Conservation (phyloP, 2,113 vertebrate species). For the Menura novaehollandiae region DNA sequence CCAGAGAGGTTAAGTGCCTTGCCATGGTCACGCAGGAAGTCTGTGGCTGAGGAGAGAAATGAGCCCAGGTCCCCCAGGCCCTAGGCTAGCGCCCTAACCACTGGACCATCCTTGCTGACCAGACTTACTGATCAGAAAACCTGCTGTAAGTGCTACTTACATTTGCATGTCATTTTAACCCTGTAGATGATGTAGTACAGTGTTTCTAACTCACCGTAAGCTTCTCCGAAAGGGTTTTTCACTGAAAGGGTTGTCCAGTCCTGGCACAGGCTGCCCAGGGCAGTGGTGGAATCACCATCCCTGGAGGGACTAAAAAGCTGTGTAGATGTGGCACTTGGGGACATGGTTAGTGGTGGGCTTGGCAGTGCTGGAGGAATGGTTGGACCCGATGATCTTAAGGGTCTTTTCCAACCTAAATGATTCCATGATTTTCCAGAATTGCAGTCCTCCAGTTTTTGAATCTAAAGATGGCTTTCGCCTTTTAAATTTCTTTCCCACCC, state of each 20-base stretch:
- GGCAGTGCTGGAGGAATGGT: not conserved
- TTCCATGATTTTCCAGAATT: not conserved
- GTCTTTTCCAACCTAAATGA: not conserved
- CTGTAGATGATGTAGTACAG: conserved; percentile 50
- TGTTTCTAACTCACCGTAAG: conserved; percentile 41
- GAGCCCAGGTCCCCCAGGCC: conserved; percentile 57
- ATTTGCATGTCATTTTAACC: conserved; percentile 62
- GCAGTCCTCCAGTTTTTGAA: not conserved
- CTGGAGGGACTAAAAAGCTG: not conserved
- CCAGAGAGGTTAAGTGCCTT: conserved; percentile 63
- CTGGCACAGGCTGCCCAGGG: not conserved
- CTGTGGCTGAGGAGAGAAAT: conserved; percentile 63
- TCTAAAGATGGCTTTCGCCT: not conserved
- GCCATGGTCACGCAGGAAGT: conserved; percentile 54
- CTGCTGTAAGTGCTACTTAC: conserved; percentile 61
- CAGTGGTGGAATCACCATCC: not conserved
- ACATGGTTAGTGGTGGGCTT: not conserved
- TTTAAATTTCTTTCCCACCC: not conserved
- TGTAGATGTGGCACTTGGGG: not conserved
- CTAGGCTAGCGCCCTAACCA: conserved; percentile 56
- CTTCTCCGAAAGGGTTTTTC: not conserved
- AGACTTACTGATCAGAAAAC: conserved; percentile 66
- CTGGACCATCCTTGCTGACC: conserved; percentile 59
- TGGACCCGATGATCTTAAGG: not conserved
- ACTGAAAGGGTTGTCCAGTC: not conserved